A percentile compares a stretch with the other conserved stretches of the same genome.
Conservation (phyloP, 2,113 vertebrate species). For the Prunella fulvescens region DNA sequence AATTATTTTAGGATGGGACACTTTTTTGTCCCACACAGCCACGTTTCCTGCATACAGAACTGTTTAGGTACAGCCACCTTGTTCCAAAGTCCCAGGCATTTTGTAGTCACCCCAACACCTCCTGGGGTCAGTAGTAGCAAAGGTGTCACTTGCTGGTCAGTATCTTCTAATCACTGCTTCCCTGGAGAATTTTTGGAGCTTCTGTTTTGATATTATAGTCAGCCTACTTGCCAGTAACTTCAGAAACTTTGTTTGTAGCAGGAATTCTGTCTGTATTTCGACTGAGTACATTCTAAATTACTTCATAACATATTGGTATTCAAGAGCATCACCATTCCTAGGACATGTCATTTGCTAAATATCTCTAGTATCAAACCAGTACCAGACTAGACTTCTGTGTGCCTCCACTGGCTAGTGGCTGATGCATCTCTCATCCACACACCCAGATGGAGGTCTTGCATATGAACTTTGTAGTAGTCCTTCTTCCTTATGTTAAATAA, state of each 20-base stretch:
- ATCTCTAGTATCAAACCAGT: not conserved
- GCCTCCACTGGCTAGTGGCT: not conserved
- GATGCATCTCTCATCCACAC: not conserved
- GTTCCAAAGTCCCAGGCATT: not conserved
- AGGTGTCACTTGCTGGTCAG: not conserved
- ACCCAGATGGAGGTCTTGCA: not conserved
- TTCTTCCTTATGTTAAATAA: not conserved
- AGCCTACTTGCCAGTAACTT: not conserved
- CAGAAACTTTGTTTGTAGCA: not conserved
- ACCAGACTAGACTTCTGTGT: not conserved
- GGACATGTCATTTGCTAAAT: not conserved
- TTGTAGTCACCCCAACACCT: not conserved
- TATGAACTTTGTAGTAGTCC: not conserved
- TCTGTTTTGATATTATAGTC: not conserved
- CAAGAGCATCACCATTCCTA: not conserved
- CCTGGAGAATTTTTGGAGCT: not conserved
- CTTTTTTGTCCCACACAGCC: not conserved
- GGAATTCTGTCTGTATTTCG: not conserved
- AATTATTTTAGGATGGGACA: not conserved
- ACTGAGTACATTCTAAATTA: not conserved
- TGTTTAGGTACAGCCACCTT: not conserved
- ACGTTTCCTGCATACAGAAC: accelerated
- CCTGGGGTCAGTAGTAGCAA: not conserved
- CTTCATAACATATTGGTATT: not conserved
- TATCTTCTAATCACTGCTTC: not conserved